Conservation (phyloP, 2,113 vertebrate species). For the Bujurquina vittata region DNA sequence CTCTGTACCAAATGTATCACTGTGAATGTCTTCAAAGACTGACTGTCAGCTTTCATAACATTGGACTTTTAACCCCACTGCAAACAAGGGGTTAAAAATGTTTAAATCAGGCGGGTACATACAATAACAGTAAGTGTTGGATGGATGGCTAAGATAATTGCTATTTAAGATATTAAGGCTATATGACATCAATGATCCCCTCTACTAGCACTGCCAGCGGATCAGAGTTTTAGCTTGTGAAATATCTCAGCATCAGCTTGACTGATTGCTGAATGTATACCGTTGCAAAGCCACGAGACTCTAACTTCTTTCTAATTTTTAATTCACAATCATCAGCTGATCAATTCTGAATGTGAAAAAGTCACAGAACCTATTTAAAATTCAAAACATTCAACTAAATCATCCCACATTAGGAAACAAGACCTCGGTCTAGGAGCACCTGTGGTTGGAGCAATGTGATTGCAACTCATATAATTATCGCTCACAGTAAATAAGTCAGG, state of each 20-base stretch:
- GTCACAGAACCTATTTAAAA: background rate
- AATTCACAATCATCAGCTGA: background rate
- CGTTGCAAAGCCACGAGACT: background rate
- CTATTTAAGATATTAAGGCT: background rate
- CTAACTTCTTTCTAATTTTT: background rate
- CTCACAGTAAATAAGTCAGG: constrained; percentile 33
- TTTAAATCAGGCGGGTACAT: background rate
- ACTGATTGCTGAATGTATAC: background rate
- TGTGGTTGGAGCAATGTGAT: constrained; percentile 17
- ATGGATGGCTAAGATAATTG: background rate
- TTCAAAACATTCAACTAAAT: background rate
- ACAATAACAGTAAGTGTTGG: background rate
- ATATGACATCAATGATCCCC: background rate
- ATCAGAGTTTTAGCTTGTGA: background rate
- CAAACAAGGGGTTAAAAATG: no score
- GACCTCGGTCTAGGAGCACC: constrained; percentile 36
- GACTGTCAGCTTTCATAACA: no score
- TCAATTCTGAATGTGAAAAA: background rate
- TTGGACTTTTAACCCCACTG: no score
- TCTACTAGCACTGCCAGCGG: background rate
- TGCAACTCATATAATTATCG: constrained; percentile 35
- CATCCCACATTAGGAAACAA: background rate
- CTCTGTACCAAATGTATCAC: no score
- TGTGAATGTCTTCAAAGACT: no score
- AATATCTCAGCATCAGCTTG: background rate